These are phyloP conservation scores for Hecatera dysodea DNA, from an alignment of 2,888 invertebrate species.

Conservation along the genomic window DNA sequence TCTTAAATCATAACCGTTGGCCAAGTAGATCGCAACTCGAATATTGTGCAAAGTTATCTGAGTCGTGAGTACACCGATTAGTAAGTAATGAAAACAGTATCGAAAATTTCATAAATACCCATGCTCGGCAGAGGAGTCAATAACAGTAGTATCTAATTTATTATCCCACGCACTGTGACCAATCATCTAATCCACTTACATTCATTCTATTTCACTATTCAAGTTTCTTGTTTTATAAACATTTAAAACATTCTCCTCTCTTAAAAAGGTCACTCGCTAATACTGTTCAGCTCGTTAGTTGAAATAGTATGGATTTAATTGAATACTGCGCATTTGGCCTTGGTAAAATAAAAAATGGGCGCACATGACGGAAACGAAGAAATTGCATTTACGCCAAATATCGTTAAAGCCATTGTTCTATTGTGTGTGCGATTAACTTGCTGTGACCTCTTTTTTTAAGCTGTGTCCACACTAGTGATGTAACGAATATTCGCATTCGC, in stretches of 20 bases:
- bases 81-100: conserved; percentile 17
- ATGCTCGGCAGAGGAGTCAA: background rate
- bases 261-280: conserved; percentile 10
- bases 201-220: background rate
- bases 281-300: conserved; percentile 1
- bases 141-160: too few species aligned
- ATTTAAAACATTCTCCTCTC: conserved; percentile 22
- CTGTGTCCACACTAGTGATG: too few species aligned
- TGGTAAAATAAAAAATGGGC: conserved; percentile 29
- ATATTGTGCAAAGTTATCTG: conserved; percentile 10
- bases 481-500: too few species aligned
- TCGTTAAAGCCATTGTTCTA: conserved; percentile 48
- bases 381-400: conserved; percentile 40
- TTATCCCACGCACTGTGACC: background rate
- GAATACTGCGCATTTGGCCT: conserved; percentile 22
- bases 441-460: conserved; percentile 41
- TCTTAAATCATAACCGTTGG: conserved; percentile 12
- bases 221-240: conserved; percentile 12
- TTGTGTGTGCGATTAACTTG: conserved; percentile 36
- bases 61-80: conserved; percentile 7
- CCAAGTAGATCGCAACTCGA: conserved; percentile 24
- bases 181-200: background rate
- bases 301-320: conserved; percentile 5
- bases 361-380: conserved; percentile 46
- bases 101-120: background rate